Evolutionary conservation across 1,140 invertebrate genomes (phyloP).

Genomic region (Drosophila erecta): DNA sequence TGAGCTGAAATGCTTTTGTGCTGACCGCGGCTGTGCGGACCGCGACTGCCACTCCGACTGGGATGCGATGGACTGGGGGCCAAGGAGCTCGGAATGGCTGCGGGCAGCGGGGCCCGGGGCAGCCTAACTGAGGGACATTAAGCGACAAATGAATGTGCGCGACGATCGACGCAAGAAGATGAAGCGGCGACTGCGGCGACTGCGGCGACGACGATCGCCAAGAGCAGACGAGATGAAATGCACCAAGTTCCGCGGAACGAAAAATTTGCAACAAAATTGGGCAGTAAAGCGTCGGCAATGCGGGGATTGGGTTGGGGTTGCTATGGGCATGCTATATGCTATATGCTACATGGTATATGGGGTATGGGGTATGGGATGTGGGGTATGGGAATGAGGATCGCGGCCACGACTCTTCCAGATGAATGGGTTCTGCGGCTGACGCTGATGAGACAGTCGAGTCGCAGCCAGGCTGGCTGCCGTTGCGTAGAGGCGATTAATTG

Average conservation of each 20-base stretch:
- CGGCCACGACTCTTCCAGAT: slow-evolving; percentile 38
- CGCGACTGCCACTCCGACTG: slow-evolving; percentile 27
- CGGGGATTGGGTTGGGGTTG: slow-evolving; percentile 23
- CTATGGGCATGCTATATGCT: background rate
- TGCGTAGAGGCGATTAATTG: slow-evolving; percentile 81
- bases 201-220: slow-evolving; percentile 36
- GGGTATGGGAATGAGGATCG: slow-evolving; percentile 15
- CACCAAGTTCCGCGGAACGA: slow-evolving; percentile 81
- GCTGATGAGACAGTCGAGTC: slow-evolving; percentile 34
- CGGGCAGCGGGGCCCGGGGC: slow-evolving; percentile 17
- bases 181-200: slow-evolving; percentile 30
- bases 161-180: slow-evolving; percentile 66
- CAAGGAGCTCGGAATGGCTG: slow-evolving; percentile 6
- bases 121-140: slow-evolving; percentile 77
- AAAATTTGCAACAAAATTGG: slow-evolving; percentile 82
- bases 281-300: slow-evolving; percentile 70
- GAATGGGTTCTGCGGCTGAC: slow-evolving; percentile 32
- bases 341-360: background rate
- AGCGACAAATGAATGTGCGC: slow-evolving; percentile 81
- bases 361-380: background rate
- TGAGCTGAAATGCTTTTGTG: background rate
- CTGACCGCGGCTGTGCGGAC: slow-evolving; percentile 23
- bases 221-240: slow-evolving; percentile 77
- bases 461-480: slow-evolving; percentile 77
- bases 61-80: slow-evolving; percentile 14